A percentile compares a stretch with the other conserved stretches of the same genome.
Conservation (phyloP, 2,797 vertebrate species). For the Argyrosomus regius region DNA sequence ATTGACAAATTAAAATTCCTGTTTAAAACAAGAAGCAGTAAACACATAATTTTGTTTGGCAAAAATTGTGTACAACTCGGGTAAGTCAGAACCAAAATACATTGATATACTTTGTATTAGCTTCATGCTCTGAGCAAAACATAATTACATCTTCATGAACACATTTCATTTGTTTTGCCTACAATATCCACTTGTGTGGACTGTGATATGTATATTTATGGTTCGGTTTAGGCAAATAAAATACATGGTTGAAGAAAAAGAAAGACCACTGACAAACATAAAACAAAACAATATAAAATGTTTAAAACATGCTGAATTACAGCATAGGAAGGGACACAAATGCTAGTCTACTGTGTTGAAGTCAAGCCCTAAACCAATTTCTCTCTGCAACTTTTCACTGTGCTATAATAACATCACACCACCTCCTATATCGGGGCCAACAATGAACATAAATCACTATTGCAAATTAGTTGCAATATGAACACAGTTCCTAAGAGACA, state of each 20-base stretch:
- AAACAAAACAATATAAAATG: slow-evolving; percentile 4
- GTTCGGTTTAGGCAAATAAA: background rate
- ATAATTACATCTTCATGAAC: background rate
- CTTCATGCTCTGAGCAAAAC: background rate
- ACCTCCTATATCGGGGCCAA: background rate
- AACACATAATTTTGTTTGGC: slow-evolving; percentile 7
- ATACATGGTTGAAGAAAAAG: background rate
- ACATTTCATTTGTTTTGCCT: background rate
- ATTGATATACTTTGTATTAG: slow-evolving; percentile 9
- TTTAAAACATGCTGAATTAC: slow-evolving; percentile 8
- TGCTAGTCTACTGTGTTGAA: background rate
- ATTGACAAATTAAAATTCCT: slow-evolving; percentile 6
- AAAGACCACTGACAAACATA: background rate
- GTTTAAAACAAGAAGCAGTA: slow-evolving; percentile 9
- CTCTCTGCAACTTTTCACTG: background rate
- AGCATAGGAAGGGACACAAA: background rate
- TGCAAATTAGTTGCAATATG: slow-evolving; percentile 21
- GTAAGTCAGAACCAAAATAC: background rate
- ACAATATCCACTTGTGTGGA: background rate
- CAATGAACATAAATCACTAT: background rate
- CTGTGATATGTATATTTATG: background rate
- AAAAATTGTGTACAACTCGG: background rate
- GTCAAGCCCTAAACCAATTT: background rate
- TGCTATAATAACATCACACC: background rate
- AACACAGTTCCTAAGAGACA: slow-evolving; percentile 4